Conservation (phyloP, 2,888 invertebrate species). For the Zygogramma bicolorata region DNA sequence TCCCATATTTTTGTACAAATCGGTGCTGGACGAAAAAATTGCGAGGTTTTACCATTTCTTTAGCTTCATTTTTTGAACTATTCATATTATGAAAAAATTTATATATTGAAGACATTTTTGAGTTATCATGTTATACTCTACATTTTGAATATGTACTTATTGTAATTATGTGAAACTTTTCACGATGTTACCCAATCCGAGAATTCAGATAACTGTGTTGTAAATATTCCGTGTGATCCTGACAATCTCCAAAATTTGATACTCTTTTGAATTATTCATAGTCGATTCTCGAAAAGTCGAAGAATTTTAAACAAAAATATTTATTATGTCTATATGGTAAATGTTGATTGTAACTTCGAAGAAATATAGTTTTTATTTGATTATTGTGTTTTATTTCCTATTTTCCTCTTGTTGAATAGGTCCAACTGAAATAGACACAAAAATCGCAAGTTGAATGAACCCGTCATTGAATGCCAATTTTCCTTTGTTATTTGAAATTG, state of each 20-base stretch:
- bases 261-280: not conserved
- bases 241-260: not conserved
- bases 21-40: no score
- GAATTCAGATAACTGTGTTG: not conserved
- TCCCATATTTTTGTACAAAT: no score
- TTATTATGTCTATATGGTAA: not conserved
- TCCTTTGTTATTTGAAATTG: no score
- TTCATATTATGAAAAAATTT: no score
- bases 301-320: not conserved
- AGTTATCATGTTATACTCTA: not conserved
- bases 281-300: not conserved
- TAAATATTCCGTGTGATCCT: not conserved
- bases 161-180: not conserved
- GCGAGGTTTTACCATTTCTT: no score
- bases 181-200: not conserved
- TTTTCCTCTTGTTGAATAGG: no score
- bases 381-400: not conserved
- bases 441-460: no score
- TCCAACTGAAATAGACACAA: no score
- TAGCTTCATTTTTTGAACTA: no score
- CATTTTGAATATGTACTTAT: not conserved
- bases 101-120: not conserved
- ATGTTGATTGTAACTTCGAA: not conserved
- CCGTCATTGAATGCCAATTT: no score
- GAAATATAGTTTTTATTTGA: conserved; percentile 5